A percentile compares a stretch with the other conserved stretches of the same genome.
Conservation (phyloP, 2,888 invertebrate species). For the Lochmaea capreae region DNA sequence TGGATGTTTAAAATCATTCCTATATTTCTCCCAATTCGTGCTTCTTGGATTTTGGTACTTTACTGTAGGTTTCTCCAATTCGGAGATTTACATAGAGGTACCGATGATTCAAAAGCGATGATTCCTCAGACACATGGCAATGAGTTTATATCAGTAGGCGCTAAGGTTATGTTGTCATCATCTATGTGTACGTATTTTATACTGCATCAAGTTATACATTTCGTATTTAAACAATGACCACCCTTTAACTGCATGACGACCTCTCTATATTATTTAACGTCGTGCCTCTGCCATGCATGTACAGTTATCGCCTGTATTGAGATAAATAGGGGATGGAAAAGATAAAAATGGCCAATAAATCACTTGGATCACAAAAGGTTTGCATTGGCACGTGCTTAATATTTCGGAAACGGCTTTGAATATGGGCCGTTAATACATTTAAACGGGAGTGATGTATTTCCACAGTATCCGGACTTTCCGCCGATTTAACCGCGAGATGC, state of each 20-base stretch:
- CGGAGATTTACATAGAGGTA: no score
- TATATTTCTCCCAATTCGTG: no score
- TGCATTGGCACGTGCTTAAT: slow-evolving; percentile 47
- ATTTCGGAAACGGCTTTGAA: slow-evolving; percentile 46
- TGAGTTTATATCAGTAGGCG: no score
- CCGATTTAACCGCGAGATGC: slow-evolving; percentile 29
- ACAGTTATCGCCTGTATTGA: slow-evolving; percentile 42
- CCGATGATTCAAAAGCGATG: no score
- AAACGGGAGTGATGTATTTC: slow-evolving; percentile 50
- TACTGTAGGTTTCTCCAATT: no score
- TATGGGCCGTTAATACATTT: slow-evolving; percentile 50
- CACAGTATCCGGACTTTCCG: slow-evolving; percentile 40
- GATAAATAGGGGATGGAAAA: slow-evolving; percentile 46
- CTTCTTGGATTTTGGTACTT: no score
- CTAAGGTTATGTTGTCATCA: no score
- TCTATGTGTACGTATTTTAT: no score
- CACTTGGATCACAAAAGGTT: slow-evolving; percentile 39
- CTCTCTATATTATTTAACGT: slow-evolving; percentile 34
- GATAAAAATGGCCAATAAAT: slow-evolving; percentile 46
- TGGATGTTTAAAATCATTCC: no score
- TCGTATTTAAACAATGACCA: background rate
- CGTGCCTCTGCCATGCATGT: slow-evolving; percentile 27
- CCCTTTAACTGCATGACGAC: slow-evolving; percentile 2
- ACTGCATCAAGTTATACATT: background rate
- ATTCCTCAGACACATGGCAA: no score